These are phyloP conservation scores for Catocala nupta DNA, from an alignment of 2,888 invertebrate species.

Conservation along the genomic window DNA sequence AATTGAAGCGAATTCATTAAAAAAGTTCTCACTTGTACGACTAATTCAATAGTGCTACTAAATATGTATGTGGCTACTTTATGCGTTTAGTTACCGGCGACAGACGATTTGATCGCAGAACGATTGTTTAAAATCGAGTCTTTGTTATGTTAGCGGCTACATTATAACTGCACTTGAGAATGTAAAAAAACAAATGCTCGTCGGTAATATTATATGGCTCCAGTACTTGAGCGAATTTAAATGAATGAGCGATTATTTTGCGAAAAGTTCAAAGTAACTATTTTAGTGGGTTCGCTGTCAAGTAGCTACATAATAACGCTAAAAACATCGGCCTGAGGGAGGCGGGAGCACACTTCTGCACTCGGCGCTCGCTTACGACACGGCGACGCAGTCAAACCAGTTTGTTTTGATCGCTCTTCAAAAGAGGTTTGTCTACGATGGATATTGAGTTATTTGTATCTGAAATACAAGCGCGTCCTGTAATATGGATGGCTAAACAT, in stretches of 20 bases:
- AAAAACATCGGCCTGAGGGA: too few relatives aligned
- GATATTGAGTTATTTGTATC: too few relatives aligned
- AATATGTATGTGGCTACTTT: slow-evolving; percentile 6
- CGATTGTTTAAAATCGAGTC: not conserved
- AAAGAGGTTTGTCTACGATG: too few relatives aligned
- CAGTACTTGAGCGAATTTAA: not conserved
- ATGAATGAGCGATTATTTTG: slow-evolving; percentile 1
- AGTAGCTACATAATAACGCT: too few relatives aligned
- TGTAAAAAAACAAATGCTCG: slow-evolving; percentile 1
- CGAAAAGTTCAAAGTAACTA: not conserved
- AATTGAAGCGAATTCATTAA: slow-evolving; percentile 4
- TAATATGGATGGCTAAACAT: too few relatives aligned
- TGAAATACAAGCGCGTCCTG: too few relatives aligned
- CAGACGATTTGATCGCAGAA: not conserved
- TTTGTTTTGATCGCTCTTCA: too few relatives aligned
- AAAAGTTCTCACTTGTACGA: slow-evolving; percentile 2
- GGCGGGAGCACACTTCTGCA: too few relatives aligned
- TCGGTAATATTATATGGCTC: not conserved
- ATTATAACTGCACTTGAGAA: too few relatives aligned
- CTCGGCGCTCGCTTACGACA: too few relatives aligned
- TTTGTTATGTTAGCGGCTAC: not conserved
- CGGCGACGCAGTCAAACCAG: too few relatives aligned
- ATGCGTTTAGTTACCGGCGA: slow-evolving; percentile 2
- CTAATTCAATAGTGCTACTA: slow-evolving; percentile 1
- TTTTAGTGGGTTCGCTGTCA: too few relatives aligned